phyloP scores from a whole-genome alignment of 2,888 invertebrate genomes.

The Pristionchus exspectatus region DNA sequence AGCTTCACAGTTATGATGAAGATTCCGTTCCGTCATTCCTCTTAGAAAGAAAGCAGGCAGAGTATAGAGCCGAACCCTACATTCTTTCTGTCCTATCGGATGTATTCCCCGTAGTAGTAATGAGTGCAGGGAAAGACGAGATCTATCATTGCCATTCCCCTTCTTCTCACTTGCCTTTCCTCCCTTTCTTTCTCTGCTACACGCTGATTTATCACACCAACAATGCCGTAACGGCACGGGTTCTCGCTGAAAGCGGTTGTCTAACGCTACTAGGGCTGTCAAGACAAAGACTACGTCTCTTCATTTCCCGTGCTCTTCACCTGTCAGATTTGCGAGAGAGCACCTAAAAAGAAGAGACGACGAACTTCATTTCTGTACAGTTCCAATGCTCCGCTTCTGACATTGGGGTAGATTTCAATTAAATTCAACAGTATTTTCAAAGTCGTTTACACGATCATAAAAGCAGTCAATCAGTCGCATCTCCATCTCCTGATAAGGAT shows the following conservation, averaged over 20 bases:
- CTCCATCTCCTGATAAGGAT: constrained; percentile 23
- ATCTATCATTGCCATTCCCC: neutral
- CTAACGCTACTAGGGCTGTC: too few species aligned
- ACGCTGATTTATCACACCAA: constrained; percentile 29
- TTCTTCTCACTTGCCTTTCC: neutral
- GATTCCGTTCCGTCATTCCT: too few species aligned
- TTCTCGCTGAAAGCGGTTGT: too few species aligned
- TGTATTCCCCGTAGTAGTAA: neutral
- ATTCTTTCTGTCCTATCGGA: neutral
- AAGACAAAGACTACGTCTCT: neutral
- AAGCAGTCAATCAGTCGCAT: neutral
- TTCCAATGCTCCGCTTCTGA: neutral
- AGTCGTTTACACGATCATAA: neutral
- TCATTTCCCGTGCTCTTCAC: neutral
- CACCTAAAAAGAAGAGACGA: neutral
- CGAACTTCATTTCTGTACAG: neutral
- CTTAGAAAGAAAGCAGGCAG: too few species aligned
- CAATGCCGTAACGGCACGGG: neutral
- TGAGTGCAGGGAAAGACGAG: neutral
- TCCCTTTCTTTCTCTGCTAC: neutral
- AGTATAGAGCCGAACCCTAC: neutral
- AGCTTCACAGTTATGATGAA: too few species aligned
- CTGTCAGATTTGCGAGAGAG: neutral
- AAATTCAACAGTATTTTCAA: too few species aligned
- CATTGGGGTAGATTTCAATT: neutral